Evolutionary conservation across 2,797 vertebrate genomes (phyloP), one percentile per base, ranked within the genome.

Genomic region (Pyrocephalus nanus): DNA sequence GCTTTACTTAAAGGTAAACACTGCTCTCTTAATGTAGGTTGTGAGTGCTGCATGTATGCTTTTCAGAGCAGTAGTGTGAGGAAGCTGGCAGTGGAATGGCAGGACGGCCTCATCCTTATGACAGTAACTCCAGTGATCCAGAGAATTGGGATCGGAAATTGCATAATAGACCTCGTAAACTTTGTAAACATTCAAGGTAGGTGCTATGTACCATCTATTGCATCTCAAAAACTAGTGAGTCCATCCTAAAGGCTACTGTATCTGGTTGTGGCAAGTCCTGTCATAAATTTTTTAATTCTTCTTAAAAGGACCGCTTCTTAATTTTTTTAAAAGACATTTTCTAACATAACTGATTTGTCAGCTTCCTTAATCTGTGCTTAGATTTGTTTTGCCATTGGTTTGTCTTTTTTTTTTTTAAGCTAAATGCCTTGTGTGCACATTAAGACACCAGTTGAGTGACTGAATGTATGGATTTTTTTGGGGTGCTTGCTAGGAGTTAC

Each of bases 41-140:
- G 98, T 99, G 98, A 98, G 98, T 98, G 97, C 98, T 98, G 98
- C 98, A 98, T 97, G 96, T 98, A 94, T 98, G 96, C 97, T 98
- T 97, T 97, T 98, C 97, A 97, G 97, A 98, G 97, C 98, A 98
- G 93, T 98, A 98, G 97, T 98, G 97, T 98, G 97, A 98, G 98
- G 95, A 98, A 97, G 95, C 97, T 98, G 97, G 95, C 97, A 97
- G 97, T 99, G 99, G 99, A 98, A 99, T 99, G 99, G 99, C 98
- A 98, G 98, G 98, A 97, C 98, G 98, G 97, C 98, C 98, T 98
- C 98, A 98, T 97, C 98, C 98, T 98, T 99, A 99, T 98, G 99
- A 99, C 97, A 99, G 98, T 98, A 99, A 99, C 98, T 99, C 98
- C 98, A 99, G 98, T 97, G 98, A 99, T 97, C 98, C 98, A 96